phyloP scores from a whole-genome alignment of 2,888 invertebrate species.

The Callyntrura sp. region DNA sequence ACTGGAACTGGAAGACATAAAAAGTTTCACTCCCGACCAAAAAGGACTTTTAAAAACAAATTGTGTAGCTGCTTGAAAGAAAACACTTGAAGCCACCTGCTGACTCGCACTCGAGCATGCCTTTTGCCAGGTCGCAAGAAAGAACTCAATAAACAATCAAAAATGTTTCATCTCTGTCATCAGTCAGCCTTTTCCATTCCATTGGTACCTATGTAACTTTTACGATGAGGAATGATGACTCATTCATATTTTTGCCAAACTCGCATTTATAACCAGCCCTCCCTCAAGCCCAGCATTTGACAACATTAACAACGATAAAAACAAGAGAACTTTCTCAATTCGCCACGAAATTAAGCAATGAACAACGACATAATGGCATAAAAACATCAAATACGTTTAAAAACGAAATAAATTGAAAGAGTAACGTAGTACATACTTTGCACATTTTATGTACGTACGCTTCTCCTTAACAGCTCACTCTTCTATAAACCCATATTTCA shows the following conservation, averaged over 20 bases:
- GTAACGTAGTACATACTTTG: background rate
- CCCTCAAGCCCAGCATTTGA: background rate
- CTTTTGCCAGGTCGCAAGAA: too few species aligned
- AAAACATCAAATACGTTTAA: background rate
- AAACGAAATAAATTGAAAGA: constrained; percentile 1
- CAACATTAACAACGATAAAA: background rate
- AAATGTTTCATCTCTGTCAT: too few species aligned
- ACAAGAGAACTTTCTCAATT: background rate
- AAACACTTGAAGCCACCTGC: too few species aligned
- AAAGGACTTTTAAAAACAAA: too few species aligned
- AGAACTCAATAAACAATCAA: too few species aligned
- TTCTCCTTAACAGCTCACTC: too few species aligned
- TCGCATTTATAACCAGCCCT: background rate
- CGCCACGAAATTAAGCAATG: background rate
- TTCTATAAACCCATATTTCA: too few species aligned
- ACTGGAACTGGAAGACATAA: background rate
- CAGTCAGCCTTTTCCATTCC: too few species aligned
- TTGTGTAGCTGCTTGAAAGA: too few species aligned
- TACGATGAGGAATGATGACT: background rate
- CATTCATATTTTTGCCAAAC: background rate
- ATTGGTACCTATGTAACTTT: background rate
- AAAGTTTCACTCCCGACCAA: background rate
- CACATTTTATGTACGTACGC: background rate
- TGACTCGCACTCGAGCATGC: too few species aligned
- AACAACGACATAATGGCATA: background rate